A percentile compares a stretch with the other conserved stretches of the same genome.
Evolutionary conservation across 2,888 invertebrate genomes (phyloP).

Genomic region (Mayetiola destructor): DNA sequence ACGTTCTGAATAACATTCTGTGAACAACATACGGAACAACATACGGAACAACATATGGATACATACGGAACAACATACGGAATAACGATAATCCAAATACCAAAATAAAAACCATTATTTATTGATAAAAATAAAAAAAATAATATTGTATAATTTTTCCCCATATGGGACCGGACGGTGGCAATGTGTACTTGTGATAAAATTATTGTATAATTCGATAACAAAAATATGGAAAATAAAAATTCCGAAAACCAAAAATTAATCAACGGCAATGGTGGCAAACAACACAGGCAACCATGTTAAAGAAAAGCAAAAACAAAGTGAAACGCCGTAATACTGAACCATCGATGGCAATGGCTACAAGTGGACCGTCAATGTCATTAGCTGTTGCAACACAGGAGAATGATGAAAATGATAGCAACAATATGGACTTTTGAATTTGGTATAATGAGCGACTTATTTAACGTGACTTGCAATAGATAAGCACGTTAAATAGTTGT

Average conservation of each 20-base stretch:
- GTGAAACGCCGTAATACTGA: conserved; percentile 93
- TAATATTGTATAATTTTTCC: neutral
- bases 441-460: conserved; percentile 59
- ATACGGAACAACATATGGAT: neutral
- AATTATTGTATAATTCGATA: neutral
- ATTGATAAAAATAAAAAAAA: neutral
- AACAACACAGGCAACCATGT: conserved; percentile 84
- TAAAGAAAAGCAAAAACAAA: conserved; percentile 95
- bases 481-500: conserved; percentile 13
- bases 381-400: conserved; percentile 34
- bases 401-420: conserved; percentile 27
- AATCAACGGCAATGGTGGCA: neutral
- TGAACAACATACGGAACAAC: neutral
- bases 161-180: conserved; percentile 26
- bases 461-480: conserved; percentile 34
- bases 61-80: neutral
- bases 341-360: conserved; percentile 50
- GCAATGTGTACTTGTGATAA: neutral
- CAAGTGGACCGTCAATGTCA: conserved; percentile 32
- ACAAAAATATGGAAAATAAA: conserved; percentile 14
- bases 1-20: too few relatives aligned
- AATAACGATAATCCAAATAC: neutral
- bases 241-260: neutral
- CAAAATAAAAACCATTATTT: neutral
- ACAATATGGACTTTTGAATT: conserved; percentile 49